Evolutionary conservation across 2,113 vertebrate species (phyloP).

Genomic region (Myanophis thanlyinensis): DNA sequence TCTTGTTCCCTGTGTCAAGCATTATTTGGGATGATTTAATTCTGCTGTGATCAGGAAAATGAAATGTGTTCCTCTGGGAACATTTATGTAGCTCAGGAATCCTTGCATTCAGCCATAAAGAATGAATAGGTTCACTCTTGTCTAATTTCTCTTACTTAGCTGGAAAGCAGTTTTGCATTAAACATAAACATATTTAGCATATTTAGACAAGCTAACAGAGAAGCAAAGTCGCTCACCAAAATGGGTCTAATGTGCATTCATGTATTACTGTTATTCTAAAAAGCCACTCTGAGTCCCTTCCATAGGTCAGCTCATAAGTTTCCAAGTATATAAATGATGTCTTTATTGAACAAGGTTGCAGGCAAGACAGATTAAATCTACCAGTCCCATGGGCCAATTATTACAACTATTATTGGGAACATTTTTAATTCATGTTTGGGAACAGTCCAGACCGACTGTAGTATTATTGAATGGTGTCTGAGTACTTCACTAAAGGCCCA

Average conservation of each 20-base stretch:
- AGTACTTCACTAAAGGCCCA: background rate
- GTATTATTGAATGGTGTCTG: background rate
- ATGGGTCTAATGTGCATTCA: background rate
- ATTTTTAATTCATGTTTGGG: background rate
- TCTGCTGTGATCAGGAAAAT: background rate
- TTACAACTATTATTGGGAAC: background rate
- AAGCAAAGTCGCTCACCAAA: background rate
- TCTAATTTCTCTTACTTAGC: background rate
- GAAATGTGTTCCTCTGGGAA: background rate
- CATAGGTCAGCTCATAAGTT: background rate
- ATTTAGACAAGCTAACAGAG: background rate
- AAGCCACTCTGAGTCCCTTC: background rate
- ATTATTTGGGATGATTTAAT: background rate
- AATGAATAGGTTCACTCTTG: background rate
- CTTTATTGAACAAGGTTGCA: background rate
- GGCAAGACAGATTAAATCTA: background rate
- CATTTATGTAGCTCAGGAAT: background rate
- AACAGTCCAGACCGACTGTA: background rate
- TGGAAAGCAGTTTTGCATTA: background rate
- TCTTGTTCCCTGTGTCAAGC: background rate
- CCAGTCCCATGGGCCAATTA: background rate
- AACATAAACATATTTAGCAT: slow-evolving; percentile 6
- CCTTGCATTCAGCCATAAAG: background rate
- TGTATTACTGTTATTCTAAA: background rate
- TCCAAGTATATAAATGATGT: background rate